Conservation (phyloP, 2,797 vertebrate genomes). For the Myoxocephalus aenaeus region DNA sequence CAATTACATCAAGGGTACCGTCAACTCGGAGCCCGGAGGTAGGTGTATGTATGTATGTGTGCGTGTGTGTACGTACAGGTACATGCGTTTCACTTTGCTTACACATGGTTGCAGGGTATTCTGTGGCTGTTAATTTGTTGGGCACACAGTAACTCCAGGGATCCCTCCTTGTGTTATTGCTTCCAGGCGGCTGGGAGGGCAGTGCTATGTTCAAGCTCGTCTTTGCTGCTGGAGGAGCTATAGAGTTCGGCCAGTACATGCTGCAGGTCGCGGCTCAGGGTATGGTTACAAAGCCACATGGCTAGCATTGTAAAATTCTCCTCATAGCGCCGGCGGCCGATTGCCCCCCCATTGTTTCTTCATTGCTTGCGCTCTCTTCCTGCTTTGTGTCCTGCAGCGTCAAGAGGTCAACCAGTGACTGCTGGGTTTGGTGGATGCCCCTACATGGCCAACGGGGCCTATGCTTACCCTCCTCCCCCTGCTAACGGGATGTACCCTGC, state of each 20-base stretch:
- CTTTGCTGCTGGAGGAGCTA: slow-evolving; percentile 93
- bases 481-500: slow-evolving; percentile 89
- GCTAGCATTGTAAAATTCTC: not conserved
- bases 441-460: slow-evolving; percentile 93
- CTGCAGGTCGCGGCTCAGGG: slow-evolving; percentile 95
- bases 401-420: slow-evolving; percentile 91
- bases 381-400: slow-evolving; percentile 79
- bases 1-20: slow-evolving; percentile 94
- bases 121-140: not conserved
- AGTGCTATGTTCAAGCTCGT: slow-evolving; percentile 89
- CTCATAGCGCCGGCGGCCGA: not conserved
- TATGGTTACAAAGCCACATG: slow-evolving; percentile 57
- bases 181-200: slow-evolving; percentile 95
- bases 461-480: slow-evolving; percentile 87
- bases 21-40: slow-evolving; percentile 94
- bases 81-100: not conserved
- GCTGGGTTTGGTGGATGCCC: slow-evolving; percentile 89
- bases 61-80: slow-evolving; percentile 18
- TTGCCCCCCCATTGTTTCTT: not conserved
- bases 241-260: slow-evolving; percentile 97
- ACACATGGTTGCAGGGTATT: not conserved
- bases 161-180: not conserved
- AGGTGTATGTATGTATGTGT: slow-evolving; percentile 9
- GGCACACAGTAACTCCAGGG: not conserved
- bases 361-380: not conserved